Evolutionary conservation across 2,888 invertebrate genomes (phyloP).

Genomic region (Xylota sylvarum): DNA sequence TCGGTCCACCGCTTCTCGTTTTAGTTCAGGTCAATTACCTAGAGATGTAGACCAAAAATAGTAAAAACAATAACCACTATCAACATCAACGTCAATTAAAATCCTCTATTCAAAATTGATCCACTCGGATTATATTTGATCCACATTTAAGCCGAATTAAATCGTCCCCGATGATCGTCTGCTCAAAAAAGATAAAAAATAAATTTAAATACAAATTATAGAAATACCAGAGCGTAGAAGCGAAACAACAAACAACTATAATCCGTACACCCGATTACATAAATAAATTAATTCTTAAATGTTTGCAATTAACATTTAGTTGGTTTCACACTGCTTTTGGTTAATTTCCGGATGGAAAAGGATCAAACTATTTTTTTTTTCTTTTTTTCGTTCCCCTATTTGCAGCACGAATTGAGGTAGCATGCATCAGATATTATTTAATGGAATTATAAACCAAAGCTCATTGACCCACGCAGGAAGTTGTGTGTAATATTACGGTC

Average conservation of each 20-base stretch:
- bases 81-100: not conserved
- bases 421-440: constrained; percentile 33
- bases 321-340: constrained; percentile 69
- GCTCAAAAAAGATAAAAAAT: constrained; percentile 14
- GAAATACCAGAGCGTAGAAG: not conserved
- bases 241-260: constrained; percentile 15
- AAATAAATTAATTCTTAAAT: constrained; percentile 66
- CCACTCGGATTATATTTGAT: constrained; percentile 9
- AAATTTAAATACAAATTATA: constrained; percentile 4
- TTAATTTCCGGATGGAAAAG: constrained; percentile 70
- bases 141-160: constrained; percentile 22
- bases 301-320: constrained; percentile 69
- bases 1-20: no score
- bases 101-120: not conserved
- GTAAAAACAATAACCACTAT: no score
- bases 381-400: not conserved
- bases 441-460: constrained; percentile 63
- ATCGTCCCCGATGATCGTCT: not conserved
- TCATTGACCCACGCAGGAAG: constrained; percentile 62
- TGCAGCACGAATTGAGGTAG: constrained; percentile 8
- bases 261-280: constrained; percentile 52
- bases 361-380: constrained; percentile 39
- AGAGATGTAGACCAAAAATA: no score
- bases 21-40: no score
- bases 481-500: constrained; percentile 58